Conservation (phyloP, 1,140 invertebrate species). For the Choristoneura fumiferana region DNA sequence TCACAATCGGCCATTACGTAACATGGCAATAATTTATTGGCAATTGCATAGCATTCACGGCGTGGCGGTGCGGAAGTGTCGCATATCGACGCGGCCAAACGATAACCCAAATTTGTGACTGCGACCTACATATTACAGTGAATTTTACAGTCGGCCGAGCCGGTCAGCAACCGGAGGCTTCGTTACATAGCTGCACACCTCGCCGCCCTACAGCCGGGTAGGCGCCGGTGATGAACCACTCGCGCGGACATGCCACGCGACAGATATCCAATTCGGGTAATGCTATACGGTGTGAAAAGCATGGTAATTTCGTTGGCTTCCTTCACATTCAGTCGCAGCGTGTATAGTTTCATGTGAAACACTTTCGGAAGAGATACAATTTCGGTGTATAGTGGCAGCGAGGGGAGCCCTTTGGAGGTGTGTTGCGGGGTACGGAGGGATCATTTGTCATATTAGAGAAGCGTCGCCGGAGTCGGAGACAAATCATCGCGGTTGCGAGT, state of each 20-base stretch:
- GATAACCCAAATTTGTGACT: constrained; percentile 73
- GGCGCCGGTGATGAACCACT: constrained; percentile 27
- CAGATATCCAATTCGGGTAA: constrained; percentile 3
- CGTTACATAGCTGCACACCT: constrained; percentile 28
- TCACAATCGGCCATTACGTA: constrained; percentile 51
- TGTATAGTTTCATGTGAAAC: constrained; percentile 16
- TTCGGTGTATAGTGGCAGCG: neutral
- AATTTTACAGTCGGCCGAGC: constrained; percentile 50
- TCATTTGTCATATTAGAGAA: constrained; percentile 13
- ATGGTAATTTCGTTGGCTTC: constrained; percentile 19
- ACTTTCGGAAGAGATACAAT: constrained; percentile 16
- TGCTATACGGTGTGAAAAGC: constrained; percentile 18
- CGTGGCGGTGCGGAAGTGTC: constrained; percentile 60
- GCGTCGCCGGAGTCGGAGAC: constrained; percentile 9
- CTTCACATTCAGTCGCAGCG: constrained; percentile 28
- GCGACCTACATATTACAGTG: constrained; percentile 66
- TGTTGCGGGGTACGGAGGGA: constrained; percentile 14
- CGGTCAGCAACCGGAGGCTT: constrained; percentile 38
- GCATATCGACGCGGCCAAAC: constrained; percentile 70
- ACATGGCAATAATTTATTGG: constrained; percentile 50
- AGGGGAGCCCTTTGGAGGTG: neutral
- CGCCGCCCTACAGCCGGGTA: constrained; percentile 24
- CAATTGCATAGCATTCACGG: constrained; percentile 60
- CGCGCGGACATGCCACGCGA: constrained; percentile 4
- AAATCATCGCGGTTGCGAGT: constrained; percentile 33